Conservation (phyloP, 2,113 vertebrate genomes). For the Pygoscelis antarcticus region DNA sequence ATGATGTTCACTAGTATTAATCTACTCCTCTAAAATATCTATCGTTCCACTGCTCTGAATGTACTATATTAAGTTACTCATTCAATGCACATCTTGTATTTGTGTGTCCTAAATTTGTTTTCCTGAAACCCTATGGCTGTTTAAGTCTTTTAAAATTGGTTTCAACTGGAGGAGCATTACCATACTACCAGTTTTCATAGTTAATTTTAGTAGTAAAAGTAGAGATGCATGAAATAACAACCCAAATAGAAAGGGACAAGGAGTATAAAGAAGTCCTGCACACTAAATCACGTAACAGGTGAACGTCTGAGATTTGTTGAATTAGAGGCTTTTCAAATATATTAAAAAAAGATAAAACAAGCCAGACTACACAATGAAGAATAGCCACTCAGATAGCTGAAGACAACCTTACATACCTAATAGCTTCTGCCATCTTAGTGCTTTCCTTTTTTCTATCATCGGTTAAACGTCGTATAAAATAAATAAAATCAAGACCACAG, state of each 20-base stretch:
- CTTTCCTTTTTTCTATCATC: conserved; percentile 96
- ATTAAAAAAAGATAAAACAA: neutral
- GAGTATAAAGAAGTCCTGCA: neutral
- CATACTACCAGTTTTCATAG: too few relatives aligned
- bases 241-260: neutral
- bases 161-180: neutral
- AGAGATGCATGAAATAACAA: neutral
- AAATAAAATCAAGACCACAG: conserved; percentile 94
- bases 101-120: neutral
- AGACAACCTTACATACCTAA: conserved; percentile 81
- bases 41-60: neutral
- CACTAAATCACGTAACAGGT: accelerated
- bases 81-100: neutral
- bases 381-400: neutral
- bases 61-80: neutral
- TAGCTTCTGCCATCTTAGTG: conserved; percentile 96
- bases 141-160: neutral
- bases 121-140: neutral
- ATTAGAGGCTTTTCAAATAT: neutral
- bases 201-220: neutral
- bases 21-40: neutral
- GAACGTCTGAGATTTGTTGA: neutral
- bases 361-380: neutral
- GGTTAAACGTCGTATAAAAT: conserved; percentile 92
- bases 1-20: neutral